Conservation (phyloP, 2,113 vertebrate genomes). For the Pseudois nayaur region DNA sequence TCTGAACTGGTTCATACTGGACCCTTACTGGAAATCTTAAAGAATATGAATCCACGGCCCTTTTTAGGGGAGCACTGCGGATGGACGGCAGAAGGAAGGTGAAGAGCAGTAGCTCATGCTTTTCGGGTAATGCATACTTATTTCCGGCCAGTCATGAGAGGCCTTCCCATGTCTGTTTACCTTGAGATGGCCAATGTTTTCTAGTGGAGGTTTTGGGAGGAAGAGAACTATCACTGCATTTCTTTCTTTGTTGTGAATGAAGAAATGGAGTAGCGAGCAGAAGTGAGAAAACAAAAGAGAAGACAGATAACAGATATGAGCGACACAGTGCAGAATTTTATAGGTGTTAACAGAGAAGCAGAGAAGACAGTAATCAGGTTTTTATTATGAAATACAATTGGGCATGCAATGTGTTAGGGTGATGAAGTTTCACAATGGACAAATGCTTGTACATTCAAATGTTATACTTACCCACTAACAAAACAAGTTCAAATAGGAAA, state of each 20-base stretch:
- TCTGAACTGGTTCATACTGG: not conserved
- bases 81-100: constrained; percentile 68
- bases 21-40: not conserved
- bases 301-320: constrained; percentile 84
- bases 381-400: constrained; percentile 78
- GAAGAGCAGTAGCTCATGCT: constrained; percentile 73
- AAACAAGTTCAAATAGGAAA: constrained; percentile 71
- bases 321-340: constrained; percentile 80
- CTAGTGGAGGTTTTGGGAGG: constrained; percentile 93
- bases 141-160: constrained; percentile 90
- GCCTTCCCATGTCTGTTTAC: constrained; percentile 93
- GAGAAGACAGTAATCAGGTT: constrained; percentile 74
- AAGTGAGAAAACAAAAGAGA: constrained; percentile 78
- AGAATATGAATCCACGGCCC: not conserved
- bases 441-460: constrained; percentile 68
- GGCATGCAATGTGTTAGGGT: constrained; percentile 81
- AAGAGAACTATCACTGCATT: constrained; percentile 91
- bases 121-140: constrained; percentile 82
- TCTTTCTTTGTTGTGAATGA: constrained; percentile 92
- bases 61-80: constrained; percentile 70
- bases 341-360: constrained; percentile 82
- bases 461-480: constrained; percentile 83
- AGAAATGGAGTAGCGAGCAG: constrained; percentile 82
- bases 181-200: constrained; percentile 92
- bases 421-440: constrained; percentile 74